Conservation (phyloP, 53 echinoderm and acorn worm genomes). For the Hippasteria phrygiana region DNA sequence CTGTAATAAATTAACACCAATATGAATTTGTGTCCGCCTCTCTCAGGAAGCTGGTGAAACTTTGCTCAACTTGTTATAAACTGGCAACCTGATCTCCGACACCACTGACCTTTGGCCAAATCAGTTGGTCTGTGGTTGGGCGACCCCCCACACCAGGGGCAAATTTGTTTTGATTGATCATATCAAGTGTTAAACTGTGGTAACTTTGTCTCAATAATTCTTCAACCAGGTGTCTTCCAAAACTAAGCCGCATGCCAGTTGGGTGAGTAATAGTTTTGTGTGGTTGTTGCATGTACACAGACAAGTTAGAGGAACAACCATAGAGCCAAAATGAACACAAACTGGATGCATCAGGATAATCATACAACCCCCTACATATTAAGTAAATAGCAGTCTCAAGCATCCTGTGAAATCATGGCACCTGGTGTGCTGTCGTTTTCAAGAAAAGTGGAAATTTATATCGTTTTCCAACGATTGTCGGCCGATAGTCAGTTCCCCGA, state of each 20-base stretch:
- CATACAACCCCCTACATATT: too few relatives aligned
- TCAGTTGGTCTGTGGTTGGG: not conserved
- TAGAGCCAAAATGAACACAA: too few relatives aligned
- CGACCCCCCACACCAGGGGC: not conserved
- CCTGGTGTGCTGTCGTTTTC: too few relatives aligned
- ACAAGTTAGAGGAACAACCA: too few relatives aligned
- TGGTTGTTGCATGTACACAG: too few relatives aligned
- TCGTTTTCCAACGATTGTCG: too few relatives aligned
- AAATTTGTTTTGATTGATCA: slow-evolving; percentile 45
- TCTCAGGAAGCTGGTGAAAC: not conserved
- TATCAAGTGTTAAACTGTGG: slow-evolving; percentile 15
- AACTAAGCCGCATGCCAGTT: slow-evolving; percentile 15
- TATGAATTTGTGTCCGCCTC: not conserved
- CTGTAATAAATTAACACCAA: too few relatives aligned
- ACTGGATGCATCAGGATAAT: too few relatives aligned
- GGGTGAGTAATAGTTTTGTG: slow-evolving; percentile 45
- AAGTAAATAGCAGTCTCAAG: too few relatives aligned
- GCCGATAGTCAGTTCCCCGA: too few relatives aligned
- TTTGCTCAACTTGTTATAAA: not conserved
- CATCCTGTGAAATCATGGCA: too few relatives aligned
- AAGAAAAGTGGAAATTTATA: too few relatives aligned
- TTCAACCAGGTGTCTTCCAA: slow-evolving; percentile 11
- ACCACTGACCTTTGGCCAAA: slow-evolving; percentile 23
- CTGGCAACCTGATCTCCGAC: slow-evolving; percentile 6
- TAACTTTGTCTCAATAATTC: not conserved